A percentile compares a stretch with the other conserved stretches of the same genome.
Evolutionary conservation across 2,113 vertebrate genomes (phyloP).

Genomic region (Delphinapterus leucas): DNA sequence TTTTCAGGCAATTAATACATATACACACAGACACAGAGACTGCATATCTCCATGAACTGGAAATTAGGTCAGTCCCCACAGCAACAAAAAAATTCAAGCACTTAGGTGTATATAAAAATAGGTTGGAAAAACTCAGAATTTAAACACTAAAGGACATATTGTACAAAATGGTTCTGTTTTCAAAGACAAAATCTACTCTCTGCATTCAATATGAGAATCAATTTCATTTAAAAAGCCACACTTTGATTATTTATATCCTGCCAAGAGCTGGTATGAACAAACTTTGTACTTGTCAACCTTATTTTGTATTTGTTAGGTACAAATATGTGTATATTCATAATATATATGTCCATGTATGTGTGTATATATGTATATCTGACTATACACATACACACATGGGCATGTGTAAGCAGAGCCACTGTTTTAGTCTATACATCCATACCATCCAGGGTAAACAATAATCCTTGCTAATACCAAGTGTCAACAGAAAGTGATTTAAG

Average conservation of each 20-base stretch:
- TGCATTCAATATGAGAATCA: neutral
- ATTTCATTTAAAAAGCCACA: conserved; percentile 19
- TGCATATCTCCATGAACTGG: neutral
- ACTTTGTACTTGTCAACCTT: neutral
- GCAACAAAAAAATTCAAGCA: neutral
- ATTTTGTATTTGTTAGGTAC: neutral
- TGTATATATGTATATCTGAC: neutral
- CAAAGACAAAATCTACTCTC: conserved; percentile 1
- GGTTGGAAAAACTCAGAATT: neutral
- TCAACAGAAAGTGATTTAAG: neutral
- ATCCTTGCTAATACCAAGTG: neutral
- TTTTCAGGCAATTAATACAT: neutral
- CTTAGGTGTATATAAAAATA: neutral
- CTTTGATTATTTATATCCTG: neutral
- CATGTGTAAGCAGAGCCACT: neutral
- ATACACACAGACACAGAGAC: neutral
- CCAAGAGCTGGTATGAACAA: neutral
- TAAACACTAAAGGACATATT: neutral
- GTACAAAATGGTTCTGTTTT: neutral
- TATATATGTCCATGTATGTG: neutral
- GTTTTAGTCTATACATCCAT: neutral
- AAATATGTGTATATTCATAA: neutral
- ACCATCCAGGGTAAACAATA: neutral
- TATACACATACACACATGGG: neutral
- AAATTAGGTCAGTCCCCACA: neutral